Evolutionary conservation across 30 jellyfish, hydroid and myxozoan genomes (phyloP).

Genomic region (Phacellophora camtschatica): DNA sequence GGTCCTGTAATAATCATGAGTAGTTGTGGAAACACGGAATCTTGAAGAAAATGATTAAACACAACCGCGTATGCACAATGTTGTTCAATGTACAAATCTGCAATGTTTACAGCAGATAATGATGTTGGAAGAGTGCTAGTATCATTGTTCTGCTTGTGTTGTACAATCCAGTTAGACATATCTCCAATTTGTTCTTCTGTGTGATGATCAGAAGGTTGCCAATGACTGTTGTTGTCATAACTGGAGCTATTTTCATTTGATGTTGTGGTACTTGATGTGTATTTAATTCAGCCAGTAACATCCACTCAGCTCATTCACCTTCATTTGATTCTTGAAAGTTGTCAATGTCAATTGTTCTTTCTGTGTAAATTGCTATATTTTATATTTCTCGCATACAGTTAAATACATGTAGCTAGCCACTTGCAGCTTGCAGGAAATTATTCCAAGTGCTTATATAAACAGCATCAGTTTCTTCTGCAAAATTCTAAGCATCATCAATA

Average conservation of each 20-base stretch:
- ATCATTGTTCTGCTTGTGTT: background rate
- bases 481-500: slow-evolving; percentile 48
- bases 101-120: background rate
- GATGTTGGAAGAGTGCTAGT: background rate
- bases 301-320: no score
- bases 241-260: no score
- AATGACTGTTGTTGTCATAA: no score
- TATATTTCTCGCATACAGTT: slow-evolving; percentile 18
- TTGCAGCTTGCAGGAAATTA: slow-evolving; percentile 29
- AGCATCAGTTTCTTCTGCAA: slow-evolving; percentile 23
- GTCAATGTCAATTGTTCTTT: no score
- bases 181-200: background rate
- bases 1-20: slow-evolving; percentile 1
- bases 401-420: background rate
- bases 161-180: background rate
- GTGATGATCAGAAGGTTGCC: background rate
- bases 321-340: no score
- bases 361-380: slow-evolving; percentile 8
- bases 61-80: slow-evolving; percentile 10
- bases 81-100: background rate
- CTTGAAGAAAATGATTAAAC: background rate
- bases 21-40: background rate
- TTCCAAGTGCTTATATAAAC: slow-evolving; percentile 21
- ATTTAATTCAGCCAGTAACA: no score
- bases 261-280: no score